Percentiles rank a stretch among this genome's conserved stretches.
phyloP scores from a whole-genome alignment of 2,113 vertebrate genomes.

The Hydrochoerus hydrochaeris region DNA sequence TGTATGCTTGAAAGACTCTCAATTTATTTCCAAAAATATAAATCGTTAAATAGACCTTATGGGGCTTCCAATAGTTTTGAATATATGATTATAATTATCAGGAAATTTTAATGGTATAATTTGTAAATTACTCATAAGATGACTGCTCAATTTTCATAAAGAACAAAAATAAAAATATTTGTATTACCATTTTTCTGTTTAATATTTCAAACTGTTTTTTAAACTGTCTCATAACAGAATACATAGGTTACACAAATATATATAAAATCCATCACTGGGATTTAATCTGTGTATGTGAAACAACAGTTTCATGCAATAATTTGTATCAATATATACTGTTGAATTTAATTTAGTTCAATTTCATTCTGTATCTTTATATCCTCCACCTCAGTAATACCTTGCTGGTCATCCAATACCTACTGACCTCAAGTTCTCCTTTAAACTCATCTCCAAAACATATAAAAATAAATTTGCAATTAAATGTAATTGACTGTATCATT shows the following conservation, averaged over 20 bases:
- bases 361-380: not conserved
- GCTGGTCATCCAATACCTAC: not conserved
- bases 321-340: not conserved
- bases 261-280: not conserved
- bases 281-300: not conserved
- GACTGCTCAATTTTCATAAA: not conserved
- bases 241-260: not conserved
- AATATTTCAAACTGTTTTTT: not conserved
- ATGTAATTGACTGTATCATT: not conserved
- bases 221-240: not conserved
- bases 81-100: not conserved
- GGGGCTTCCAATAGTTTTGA: not conserved
- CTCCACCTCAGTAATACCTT: not conserved
- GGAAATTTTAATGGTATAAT: not conserved
- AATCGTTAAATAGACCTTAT: not conserved
- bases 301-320: not conserved
- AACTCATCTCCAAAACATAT: slow-evolving; percentile 5
- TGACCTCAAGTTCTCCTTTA: not conserved
- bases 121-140: not conserved
- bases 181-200: not conserved
- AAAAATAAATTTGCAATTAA: slow-evolving; percentile 21
- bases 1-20: not conserved
- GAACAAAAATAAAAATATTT: not conserved
- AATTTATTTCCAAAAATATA: slow-evolving; percentile 8
- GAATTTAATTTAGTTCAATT: not conserved